Base-by-base conservation (phyloP, 2,113 vertebrate species). In the Sinocyclocheilus rhinocerous region DNA sequence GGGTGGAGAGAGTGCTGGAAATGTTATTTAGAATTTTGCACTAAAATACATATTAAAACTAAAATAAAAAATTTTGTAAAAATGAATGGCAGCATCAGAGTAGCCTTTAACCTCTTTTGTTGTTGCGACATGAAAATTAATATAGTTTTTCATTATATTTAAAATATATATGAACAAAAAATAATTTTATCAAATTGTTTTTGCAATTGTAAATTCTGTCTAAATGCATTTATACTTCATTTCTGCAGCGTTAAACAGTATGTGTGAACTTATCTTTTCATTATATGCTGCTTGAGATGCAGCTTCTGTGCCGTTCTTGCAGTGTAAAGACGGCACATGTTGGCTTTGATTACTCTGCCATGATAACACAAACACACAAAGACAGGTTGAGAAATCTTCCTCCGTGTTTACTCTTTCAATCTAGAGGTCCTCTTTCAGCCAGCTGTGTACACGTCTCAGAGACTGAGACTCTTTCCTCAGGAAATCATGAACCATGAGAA, bases 401-500 rank as follows among this genome's bases (percentile, higher is more conserved):
- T 90, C 61, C 52, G 1, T 92, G 90, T 92, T 93, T 93, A 88
- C 90, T 89, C 90, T 92, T 84, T 90, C 91, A 91, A 90, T 92
- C 89, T 92, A 86, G 90, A 91, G 85, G 86, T 90, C 89, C 90
- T 91, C 90, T 89, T 91, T 86, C 87, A 89, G 80, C 91, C 92
- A 94, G 93, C 92, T 95, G 94, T 92, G 92, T 92, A 93, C 92
- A 94, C 83, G 91, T 50, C 69, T 77, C 83, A 81, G 81, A 90
- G 78, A 91, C 90, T 76, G 76, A 69, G 84, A 86, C 76, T 45
- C 89, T 91, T 93, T 93, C 90, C 90, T 92, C 92, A 92, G 91
- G 90, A 94, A 94, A 91, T 83, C 67, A 84, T 39, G 55, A 26
- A 81, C n/a, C 84, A 91, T 75, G 85, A 90, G 89, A 91, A 91